phyloP scores from a whole-genome alignment of 2,888 invertebrate species.

The Diplazon laetatorius region DNA sequence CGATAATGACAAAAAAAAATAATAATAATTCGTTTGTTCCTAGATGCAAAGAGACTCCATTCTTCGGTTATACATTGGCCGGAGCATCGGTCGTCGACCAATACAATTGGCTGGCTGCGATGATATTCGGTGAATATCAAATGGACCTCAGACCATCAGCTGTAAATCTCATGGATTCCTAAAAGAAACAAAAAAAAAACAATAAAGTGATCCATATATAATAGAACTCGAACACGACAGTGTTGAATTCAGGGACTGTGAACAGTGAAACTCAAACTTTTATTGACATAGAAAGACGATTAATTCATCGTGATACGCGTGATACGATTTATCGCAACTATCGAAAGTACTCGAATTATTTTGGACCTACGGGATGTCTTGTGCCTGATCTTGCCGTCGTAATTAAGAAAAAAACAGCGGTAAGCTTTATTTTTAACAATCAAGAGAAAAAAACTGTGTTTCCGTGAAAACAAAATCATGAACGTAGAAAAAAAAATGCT shows the following conservation, averaged over 20 bases:
- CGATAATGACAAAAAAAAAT: too few relatives aligned
- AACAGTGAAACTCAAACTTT: slow-evolving; percentile 44
- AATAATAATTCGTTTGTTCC: slow-evolving; percentile 59
- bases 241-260: slow-evolving; percentile 25
- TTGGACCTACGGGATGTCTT: background rate
- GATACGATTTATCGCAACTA: slow-evolving; percentile 31
- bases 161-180: slow-evolving; percentile 79
- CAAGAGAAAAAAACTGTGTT: background rate
- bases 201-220: background rate
- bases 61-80: slow-evolving; percentile 91
- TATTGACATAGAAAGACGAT: slow-evolving; percentile 11
- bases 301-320: slow-evolving; percentile 14
- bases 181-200: slow-evolving; percentile 59
- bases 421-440: slow-evolving; percentile 1
- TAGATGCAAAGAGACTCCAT: slow-evolving; percentile 90
- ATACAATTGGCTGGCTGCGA: slow-evolving; percentile 91
- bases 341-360: slow-evolving; percentile 10
- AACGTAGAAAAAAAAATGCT: background rate
- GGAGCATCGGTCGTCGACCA: slow-evolving; percentile 90
- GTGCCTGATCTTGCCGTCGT: slow-evolving; percentile 9
- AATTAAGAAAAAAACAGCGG: background rate
- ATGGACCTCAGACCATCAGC: slow-evolving; percentile 76
- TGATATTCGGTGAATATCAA: slow-evolving; percentile 88
- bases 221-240: slow-evolving; percentile 6
- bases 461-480: slow-evolving; percentile 8